Evolutionary conservation across 2,888 invertebrate genomes (phyloP).

Genomic region (Drosophila borborema): DNA sequence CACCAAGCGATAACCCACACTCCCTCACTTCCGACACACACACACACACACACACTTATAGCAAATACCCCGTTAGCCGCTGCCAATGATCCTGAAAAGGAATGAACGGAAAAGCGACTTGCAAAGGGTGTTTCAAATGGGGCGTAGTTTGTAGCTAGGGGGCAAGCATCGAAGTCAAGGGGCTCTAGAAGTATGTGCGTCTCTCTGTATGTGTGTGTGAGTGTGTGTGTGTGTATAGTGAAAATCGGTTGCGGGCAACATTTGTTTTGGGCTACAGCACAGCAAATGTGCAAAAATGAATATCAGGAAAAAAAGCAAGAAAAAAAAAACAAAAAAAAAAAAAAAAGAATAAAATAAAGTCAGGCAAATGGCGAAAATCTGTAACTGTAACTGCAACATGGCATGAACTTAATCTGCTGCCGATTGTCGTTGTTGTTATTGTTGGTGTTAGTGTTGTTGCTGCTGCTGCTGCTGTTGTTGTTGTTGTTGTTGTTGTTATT

Average conservation of each 20-base stretch:
- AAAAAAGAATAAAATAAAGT: conserved; percentile 34
- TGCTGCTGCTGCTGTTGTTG: conserved; percentile 49
- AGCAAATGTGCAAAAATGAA: conserved; percentile 72
- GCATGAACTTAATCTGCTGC: conserved; percentile 79
- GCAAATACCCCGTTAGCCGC: conserved; percentile 50
- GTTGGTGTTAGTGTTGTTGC: conserved; percentile 1
- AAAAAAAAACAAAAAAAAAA: conserved; percentile 34
- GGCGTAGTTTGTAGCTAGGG: conserved; percentile 35
- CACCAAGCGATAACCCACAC: conserved; percentile 41
- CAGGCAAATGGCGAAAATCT: conserved; percentile 65
- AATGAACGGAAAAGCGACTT: conserved; percentile 58
- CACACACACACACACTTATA: not conserved
- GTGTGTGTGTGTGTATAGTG: conserved; percentile 41
- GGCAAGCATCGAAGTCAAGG: conserved; percentile 12
- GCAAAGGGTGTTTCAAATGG: conserved; percentile 61
- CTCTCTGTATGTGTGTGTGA: not conserved
- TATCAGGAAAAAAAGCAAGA: conserved; percentile 41
- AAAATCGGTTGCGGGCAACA: conserved; percentile 74
- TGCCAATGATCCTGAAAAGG: conserved; percentile 79
- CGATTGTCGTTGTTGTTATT: conserved; percentile 49
- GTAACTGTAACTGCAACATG: conserved; percentile 80
- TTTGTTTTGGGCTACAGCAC: conserved; percentile 74
- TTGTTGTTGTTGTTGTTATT: conserved; percentile 49
- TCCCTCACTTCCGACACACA: not conserved
- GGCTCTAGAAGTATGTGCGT: not conserved